phyloP scores from a whole-genome alignment of 2,113 vertebrate species.

The Leucopsar rothschildi region DNA sequence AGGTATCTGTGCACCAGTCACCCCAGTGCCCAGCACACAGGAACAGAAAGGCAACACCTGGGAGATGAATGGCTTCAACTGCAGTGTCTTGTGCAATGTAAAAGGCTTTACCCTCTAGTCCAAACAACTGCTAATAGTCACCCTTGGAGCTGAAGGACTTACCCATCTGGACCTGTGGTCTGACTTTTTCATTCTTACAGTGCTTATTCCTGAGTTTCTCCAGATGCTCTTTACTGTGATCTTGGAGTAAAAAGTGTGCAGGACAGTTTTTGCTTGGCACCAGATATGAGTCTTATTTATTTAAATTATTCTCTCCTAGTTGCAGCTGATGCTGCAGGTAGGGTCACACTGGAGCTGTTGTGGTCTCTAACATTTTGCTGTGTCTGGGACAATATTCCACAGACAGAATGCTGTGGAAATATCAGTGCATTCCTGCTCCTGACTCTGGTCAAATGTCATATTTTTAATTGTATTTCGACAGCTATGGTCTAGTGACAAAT shows the following conservation, averaged over 20 bases:
- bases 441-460: not conserved
- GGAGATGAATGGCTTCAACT: not conserved
- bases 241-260: not conserved
- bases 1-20: not conserved
- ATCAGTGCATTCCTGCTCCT: not conserved
- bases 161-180: not conserved
- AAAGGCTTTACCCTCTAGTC: not conserved
- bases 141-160: accelerated
- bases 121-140: not conserved
- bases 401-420: not conserved
- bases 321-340: not conserved
- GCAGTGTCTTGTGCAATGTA: not conserved
- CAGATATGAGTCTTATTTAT: not conserved
- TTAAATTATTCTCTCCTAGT: not conserved
- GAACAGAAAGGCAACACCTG: not conserved
- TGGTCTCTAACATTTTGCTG: not conserved
- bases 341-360: not conserved
- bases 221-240: not conserved
- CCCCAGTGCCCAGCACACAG: not conserved
- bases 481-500: not conserved
- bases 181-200: not conserved
- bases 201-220: not conserved
- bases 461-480: conserved; percentile 21
- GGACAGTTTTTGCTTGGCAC: not conserved
- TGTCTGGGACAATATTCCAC: not conserved